Evolutionary conservation across 2,797 vertebrate species (phyloP), one percentile per base, ranked within the genome.

Genomic region (Eospalax fontanierii): DNA sequence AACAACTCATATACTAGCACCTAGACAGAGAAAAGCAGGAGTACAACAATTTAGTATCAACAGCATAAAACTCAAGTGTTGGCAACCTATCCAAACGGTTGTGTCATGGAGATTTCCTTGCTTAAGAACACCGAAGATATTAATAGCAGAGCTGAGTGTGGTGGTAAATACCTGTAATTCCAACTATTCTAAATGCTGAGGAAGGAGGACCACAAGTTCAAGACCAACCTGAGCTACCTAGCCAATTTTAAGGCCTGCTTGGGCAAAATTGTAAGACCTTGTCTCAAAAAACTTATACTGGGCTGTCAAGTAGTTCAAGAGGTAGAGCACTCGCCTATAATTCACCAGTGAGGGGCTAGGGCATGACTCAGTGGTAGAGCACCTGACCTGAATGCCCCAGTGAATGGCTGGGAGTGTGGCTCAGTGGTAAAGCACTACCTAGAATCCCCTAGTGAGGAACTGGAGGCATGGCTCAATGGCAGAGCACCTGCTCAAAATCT

Each of bases 1-100:
- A 99, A 97, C 94, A 99, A 94, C 91, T 99, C 99, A 40, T 99
- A 99, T 43, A 99, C 99, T 83, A 99, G 97, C 95, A 99, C 99
- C 99, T 99, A 95, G 5, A 9, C 6, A 76, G 38, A 35, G 9
- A 33, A 54, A 38, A 57, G 65, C 21, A 35, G 22, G 4, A 40
- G 14, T 14, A 12, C 50, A 9, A 26, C 21, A 76, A 22, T 54
- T 54, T 54, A 54, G 50, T 40, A 8, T 9, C 28, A 70, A 59
- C 33, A 18, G 54, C 26, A 73, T 40, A 38, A 35, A 70, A 26
- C 8, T 30, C 33, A 14, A 24, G 50, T 54, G 80, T 33, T 85
- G 76, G 15, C 1, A 33, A 35, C 8, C 73, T 40, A 26, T 38
- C n/a, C 35, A 28, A 1, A 12, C 24, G 14, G 19, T 61, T 61